phyloP scores from a whole-genome alignment of 1,140 invertebrate genomes.

The Formica exsecta region DNA sequence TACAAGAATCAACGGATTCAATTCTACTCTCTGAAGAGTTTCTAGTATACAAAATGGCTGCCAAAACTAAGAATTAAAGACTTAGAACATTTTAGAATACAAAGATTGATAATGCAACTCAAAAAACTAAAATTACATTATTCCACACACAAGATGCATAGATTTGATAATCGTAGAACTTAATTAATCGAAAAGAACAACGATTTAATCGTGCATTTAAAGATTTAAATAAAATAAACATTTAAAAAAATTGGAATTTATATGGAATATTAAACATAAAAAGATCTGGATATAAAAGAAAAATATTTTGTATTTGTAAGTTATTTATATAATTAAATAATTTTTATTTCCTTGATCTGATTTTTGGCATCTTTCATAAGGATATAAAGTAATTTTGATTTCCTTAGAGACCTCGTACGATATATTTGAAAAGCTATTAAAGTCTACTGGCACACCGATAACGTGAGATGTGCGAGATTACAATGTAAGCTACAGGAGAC shows the following conservation, averaged over 20 bases:
- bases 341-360: neutral
- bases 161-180: neutral
- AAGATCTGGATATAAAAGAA: constrained; percentile 8
- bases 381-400: neutral
- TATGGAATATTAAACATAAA: neutral
- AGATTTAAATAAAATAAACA: neutral
- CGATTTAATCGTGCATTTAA: neutral
- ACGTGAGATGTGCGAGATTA: neutral
- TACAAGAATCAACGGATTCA: neutral
- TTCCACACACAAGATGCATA: neutral
- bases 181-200: neutral
- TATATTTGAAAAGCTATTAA: neutral
- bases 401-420: constrained; percentile 31
- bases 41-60: constrained; percentile 7
- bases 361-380: neutral
- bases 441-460: neutral
- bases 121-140: neutral
- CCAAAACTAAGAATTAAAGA: neutral
- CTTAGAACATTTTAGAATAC: neutral
- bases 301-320: neutral
- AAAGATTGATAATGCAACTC: neutral
- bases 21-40: neutral
- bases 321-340: neutral
- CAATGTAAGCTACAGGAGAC: neutral
- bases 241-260: neutral